These are phyloP conservation scores for Malurus leucopterus DNA, from an alignment of 2,797 vertebrate genomes.

Conservation along the genomic window DNA sequence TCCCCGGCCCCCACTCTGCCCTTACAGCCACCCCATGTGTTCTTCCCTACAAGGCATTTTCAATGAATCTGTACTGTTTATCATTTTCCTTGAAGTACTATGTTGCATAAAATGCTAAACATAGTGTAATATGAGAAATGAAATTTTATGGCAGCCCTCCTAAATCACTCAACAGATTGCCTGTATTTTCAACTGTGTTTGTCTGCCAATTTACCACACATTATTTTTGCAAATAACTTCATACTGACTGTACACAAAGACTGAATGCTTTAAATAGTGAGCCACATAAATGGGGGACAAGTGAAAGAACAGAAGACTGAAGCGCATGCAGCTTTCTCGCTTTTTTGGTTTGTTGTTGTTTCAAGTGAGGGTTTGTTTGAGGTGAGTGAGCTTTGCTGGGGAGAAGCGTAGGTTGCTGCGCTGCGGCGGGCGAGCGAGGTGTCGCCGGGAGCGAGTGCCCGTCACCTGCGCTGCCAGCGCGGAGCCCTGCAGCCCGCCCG, in stretches of 20 bases:
- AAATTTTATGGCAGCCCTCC: conserved; percentile 51
- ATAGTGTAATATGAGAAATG: conserved; percentile 34
- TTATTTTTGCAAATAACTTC: conserved; percentile 62
- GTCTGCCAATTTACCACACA: conserved; percentile 60
- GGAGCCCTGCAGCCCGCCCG: neutral
- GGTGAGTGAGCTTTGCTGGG: neutral
- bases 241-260: conserved; percentile 56
- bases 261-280: conserved; percentile 35
- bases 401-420: neutral
- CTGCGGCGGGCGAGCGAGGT: fast-evolving
- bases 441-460: fast-evolving
- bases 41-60: neutral
- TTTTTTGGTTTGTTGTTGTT: neutral
- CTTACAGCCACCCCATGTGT: fast-evolving
- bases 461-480: neutral
- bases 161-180: conserved; percentile 54
- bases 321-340: neutral
- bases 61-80: neutral
- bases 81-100: conserved; percentile 4
- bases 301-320: neutral
- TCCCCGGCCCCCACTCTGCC: fast-evolving
- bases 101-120: conserved; percentile 37
- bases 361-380: neutral
- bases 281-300: neutral
- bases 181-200: conserved; percentile 51